phyloP scores from a whole-genome alignment of 1,140 invertebrate species.

The Drosophila arawakana region DNA sequence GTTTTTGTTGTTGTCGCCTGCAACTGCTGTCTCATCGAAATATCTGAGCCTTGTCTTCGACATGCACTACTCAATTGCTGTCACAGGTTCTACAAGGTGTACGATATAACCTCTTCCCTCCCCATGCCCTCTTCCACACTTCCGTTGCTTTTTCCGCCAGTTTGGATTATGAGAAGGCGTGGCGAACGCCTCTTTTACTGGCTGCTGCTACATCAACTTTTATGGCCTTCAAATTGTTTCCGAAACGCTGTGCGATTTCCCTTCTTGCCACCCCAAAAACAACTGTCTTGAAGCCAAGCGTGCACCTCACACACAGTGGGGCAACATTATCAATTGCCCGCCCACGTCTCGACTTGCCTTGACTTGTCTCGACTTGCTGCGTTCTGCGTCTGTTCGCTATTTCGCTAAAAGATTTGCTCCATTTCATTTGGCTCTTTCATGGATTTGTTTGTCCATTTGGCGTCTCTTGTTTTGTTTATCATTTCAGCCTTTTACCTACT shows the following conservation, averaged over 20 bases:
- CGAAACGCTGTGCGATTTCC: slow-evolving; percentile 70
- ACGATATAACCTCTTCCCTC: not conserved
- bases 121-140: not conserved
- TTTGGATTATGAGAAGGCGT: slow-evolving; percentile 16
- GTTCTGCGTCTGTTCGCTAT: slow-evolving; percentile 26
- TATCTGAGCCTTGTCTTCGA: slow-evolving; percentile 46
- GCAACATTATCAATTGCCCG: slow-evolving; percentile 68
- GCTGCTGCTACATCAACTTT: slow-evolving; percentile 72
- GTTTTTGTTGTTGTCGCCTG: slow-evolving; percentile 19
- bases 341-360: slow-evolving; percentile 14
- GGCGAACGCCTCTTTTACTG: slow-evolving; percentile 33
- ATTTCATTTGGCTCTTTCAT: slow-evolving; percentile 55
- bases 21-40: slow-evolving; percentile 26
- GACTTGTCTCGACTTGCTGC: slow-evolving; percentile 7
- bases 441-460: slow-evolving; percentile 52
- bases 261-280: not conserved
- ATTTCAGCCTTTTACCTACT: slow-evolving; percentile 26
- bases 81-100: slow-evolving; percentile 47
- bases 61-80: slow-evolving; percentile 46
- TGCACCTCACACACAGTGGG: slow-evolving; percentile 42
- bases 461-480: slow-evolving; percentile 41
- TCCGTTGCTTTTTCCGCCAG: not conserved
- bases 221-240: slow-evolving; percentile 82
- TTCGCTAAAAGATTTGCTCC: slow-evolving; percentile 64
- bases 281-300: slow-evolving; percentile 14